Base-by-base conservation (phyloP, 1,140 invertebrate genomes). In the Drusus annulatus region DNA sequence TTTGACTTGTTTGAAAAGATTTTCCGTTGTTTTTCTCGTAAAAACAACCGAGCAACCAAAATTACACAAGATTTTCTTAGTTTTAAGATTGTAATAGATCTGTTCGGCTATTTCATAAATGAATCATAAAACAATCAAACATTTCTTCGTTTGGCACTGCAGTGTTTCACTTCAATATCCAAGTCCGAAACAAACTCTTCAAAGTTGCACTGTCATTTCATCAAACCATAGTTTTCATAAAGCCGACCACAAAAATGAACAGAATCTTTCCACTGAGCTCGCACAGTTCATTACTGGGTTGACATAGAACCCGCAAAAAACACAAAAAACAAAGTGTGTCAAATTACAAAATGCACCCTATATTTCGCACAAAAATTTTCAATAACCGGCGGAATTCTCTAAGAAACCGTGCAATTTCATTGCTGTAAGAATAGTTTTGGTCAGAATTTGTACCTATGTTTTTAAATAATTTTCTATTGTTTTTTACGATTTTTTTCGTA, bases 401-500 rank as follows among this genome's bases (percentile, higher is more conserved):
- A 17, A 60, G 5, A 60, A 21, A 21, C 56, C 21, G 3, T 23
- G 56, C 17, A 60, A 13, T 60, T 19, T 45, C 36, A 45, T 13
- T 45, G 13, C 36, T 13, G 10, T 13, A 7, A 45, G 8, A 45
- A 45, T 1, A 45, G 36, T 45, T 45, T 13, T 45, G 36, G 1
- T 45, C 36, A 45, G 36, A 2, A 13, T 45, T 13, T 0, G 0
- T n/a, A n/a, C n/a, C 4, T 4, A 17, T 16, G 54, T 2, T 19
- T n/a, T 17, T 17, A 63, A 15, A 23, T 63, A 65, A 16, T 28
- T 28, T 25, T 28, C 6, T 25, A 60, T 17, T 65, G 23, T 65
- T 65, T 21, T 65, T 65, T 3, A 65, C 36, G 10, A 8, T 71
- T 51, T 71, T 71, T 71, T 71, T 7, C n/a, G 21, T 71, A 0